Evolutionary conservation across 2,797 vertebrate species (phyloP), one percentile per base, ranked within the genome.

Genomic region (Epinephelus malabaricus): DNA sequence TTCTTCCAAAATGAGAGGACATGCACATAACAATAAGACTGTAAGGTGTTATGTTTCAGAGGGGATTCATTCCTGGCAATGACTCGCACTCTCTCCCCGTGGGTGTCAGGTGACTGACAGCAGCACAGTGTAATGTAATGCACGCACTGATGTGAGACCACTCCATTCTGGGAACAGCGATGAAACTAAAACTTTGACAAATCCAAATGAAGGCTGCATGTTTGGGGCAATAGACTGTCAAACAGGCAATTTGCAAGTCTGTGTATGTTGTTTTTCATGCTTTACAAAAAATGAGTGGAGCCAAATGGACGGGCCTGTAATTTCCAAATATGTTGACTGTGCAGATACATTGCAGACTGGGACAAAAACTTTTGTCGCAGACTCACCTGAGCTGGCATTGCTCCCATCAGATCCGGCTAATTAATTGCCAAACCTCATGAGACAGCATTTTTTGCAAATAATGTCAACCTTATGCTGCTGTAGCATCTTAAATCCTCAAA

Each of bases 61-160:
- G 23, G 40, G 66, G 67, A 86, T 76, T 81, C 40, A 50, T 76
- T 83, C 63, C 30, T 45, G 77, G 65, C 53, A 68, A 40, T 68
- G 21, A 38, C 55, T 34, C 1, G 2, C 40, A 50, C 38, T 49
- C 49, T 27, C 45, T 74, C 56, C 30, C 61, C 11, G 30, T 0
- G 49, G 71, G 67, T 78, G 46, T 76, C 82, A 65, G 73, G 81
- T 87, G 75, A 84, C 72, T 85, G 85, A 85, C 78, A 73, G 68
- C 77, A 75, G 67, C 71, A 27, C 59, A 58, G 23, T 68, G 62
- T 61, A 76, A 85, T 54, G 79, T 68, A 71, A 82, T 75, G 78
- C 47, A 73, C 0, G 49, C 78, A 76, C 71, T 74, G 76, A 82
- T 72, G 83, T 75, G 88, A 88, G 70, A 78, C 83, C 34, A 15